A percentile compares a stretch with the other conserved stretches of the same genome.
Evolutionary conservation across 2,113 vertebrate species (phyloP).

Genomic region (Alligator sinensis): DNA sequence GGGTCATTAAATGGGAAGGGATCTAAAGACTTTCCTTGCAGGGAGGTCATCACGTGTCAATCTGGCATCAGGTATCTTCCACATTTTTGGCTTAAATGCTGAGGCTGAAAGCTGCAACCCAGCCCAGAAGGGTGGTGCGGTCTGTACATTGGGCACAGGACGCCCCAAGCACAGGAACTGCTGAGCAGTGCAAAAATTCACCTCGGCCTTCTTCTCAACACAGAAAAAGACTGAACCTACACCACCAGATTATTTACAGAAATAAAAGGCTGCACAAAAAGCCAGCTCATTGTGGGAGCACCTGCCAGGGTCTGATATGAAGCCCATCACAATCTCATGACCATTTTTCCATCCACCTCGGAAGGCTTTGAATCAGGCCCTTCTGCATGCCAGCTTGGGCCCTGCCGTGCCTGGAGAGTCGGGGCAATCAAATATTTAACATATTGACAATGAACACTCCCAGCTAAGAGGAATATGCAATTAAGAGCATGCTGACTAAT

Average conservation of each 20-base stretch:
- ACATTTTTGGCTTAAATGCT: not conserved
- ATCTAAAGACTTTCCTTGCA: not conserved
- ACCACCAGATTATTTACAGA: not conserved
- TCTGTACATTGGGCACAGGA: not conserved
- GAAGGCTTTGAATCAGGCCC: not conserved
- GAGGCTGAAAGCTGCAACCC: not conserved
- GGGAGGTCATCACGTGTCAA: not conserved
- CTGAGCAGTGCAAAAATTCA: not conserved
- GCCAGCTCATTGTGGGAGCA: not conserved
- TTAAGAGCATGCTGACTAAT: slow-evolving; percentile 65
- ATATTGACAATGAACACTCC: slow-evolving; percentile 20
- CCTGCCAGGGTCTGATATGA: not conserved
- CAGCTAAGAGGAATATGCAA: slow-evolving; percentile 40
- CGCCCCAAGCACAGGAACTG: not conserved
- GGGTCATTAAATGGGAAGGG: not conserved
- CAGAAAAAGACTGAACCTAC: not conserved
- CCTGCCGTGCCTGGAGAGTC: slow-evolving; percentile 1
- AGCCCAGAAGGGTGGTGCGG: not conserved
- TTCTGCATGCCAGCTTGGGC: not conserved
- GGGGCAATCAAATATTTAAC: slow-evolving; percentile 61
- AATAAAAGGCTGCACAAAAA: not conserved
- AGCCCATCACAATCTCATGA: not conserved
- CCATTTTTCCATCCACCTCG: not conserved
- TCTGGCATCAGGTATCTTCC: not conserved
- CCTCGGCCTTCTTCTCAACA: not conserved